These are phyloP conservation scores for Euura lappo DNA, from an alignment of 1,140 invertebrate species.

Conservation along the genomic window DNA sequence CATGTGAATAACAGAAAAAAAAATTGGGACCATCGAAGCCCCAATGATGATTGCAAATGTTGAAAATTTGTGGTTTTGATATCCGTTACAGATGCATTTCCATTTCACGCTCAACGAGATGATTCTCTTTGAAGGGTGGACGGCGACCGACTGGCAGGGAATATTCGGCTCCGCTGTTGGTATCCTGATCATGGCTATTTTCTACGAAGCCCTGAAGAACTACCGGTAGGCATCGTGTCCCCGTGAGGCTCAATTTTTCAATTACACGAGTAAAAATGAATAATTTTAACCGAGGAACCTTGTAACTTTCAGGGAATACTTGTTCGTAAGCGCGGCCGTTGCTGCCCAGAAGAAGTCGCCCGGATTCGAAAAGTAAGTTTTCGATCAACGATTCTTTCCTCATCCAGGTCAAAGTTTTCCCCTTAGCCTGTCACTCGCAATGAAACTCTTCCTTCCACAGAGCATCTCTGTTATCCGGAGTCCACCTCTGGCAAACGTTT, in stretches of 20 bases:
- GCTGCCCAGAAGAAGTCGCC: not conserved
- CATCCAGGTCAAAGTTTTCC: no score
- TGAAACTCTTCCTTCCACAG: constrained; percentile 31
- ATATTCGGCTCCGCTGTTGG: constrained; percentile 47
- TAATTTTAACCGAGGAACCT: not conserved
- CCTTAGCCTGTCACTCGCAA: no score
- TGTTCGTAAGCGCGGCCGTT: constrained; percentile 6
- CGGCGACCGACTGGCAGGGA: constrained; percentile 38
- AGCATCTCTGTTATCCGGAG: constrained; percentile 49
- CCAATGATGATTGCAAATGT: no score
- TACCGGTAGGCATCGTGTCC: constrained; percentile 40
- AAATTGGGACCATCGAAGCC: no score
- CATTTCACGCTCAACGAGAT: constrained; percentile 47
- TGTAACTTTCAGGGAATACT: not conserved
- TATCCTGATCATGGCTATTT: constrained; percentile 41
- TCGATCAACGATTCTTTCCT: no score
- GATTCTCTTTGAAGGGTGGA: constrained; percentile 51
- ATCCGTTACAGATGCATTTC: constrained; percentile 47
- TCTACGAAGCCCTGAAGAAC: constrained; percentile 54
- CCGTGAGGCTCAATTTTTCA: no score
- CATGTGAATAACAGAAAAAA: no score
- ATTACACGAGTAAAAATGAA: not conserved
- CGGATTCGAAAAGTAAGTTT: no score
- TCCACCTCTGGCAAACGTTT: constrained; percentile 68
- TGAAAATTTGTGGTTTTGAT: not conserved